Conservation (phyloP, 2,888 invertebrate species). For the Drosophila cyrtoloma region DNA sequence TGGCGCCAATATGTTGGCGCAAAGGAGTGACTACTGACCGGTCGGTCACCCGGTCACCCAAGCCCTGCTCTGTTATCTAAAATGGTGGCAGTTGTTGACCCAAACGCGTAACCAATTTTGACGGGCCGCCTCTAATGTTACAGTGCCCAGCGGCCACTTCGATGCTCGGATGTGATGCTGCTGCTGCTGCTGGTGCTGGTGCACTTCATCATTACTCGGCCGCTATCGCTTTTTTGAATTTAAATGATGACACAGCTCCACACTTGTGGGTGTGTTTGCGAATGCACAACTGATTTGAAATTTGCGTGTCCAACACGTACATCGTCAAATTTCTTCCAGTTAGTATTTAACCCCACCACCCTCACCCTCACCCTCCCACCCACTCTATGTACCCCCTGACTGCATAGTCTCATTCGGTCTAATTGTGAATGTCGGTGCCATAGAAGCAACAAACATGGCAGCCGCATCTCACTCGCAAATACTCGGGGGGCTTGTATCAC, state of each 20-base stretch:
- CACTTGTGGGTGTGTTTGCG: neutral
- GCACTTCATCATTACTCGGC: slow-evolving; percentile 77
- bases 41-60: neutral
- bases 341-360: slow-evolving; percentile 19
- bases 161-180: slow-evolving; percentile 14
- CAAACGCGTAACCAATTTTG: slow-evolving; percentile 74
- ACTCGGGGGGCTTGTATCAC: slow-evolving; percentile 64
- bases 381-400: neutral
- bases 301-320: slow-evolving; percentile 57
- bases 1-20: slow-evolving; percentile 57
- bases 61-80: slow-evolving; percentile 28
- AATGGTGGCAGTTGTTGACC: slow-evolving; percentile 65
- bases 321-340: slow-evolving; percentile 39
- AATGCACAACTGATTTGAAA: slow-evolving; percentile 61
- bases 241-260: slow-evolving; percentile 61
- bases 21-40: slow-evolving; percentile 27
- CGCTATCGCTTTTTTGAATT: slow-evolving; percentile 79
- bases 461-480: slow-evolving; percentile 48
- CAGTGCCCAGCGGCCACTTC: slow-evolving; percentile 48
- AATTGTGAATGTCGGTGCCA: slow-evolving; percentile 39
- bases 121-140: slow-evolving; percentile 49
- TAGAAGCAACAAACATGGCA: slow-evolving; percentile 33
- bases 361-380: neutral
- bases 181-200: neutral
- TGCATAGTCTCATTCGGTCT: slow-evolving; percentile 12